phyloP scores from a whole-genome alignment of 2,113 vertebrate genomes.

The Narcine bancroftii region DNA sequence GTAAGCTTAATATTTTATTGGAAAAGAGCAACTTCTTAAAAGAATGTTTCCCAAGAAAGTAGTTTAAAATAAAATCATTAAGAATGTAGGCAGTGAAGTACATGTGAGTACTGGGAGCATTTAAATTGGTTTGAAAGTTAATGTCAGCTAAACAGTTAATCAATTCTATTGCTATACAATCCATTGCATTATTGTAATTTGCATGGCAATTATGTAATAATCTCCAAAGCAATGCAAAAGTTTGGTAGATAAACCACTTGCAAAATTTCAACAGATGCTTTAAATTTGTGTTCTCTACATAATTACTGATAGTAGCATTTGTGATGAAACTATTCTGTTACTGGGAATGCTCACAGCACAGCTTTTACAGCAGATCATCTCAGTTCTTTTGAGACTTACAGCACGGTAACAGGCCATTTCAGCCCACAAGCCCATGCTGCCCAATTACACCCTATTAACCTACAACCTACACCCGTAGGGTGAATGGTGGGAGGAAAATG shows the following conservation, averaged over 20 bases:
- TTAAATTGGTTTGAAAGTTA: not conserved
- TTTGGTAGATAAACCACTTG: not conserved
- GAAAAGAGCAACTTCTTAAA: not conserved
- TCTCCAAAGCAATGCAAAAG: not conserved
- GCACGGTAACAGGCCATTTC: too few species aligned
- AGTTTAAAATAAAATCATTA: not conserved
- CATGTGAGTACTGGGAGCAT: not conserved
- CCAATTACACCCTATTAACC: too few species aligned
- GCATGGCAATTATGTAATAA: not conserved
- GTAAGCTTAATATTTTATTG: not conserved
- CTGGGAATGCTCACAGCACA: not conserved
- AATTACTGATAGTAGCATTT: not conserved
- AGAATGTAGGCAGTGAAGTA: slow-evolving; percentile 11
- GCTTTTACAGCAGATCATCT: not conserved
- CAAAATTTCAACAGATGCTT: not conserved
- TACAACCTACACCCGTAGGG: too few species aligned
- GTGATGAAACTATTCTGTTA: not conserved
- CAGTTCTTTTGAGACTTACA: not conserved
- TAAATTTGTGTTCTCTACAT: not conserved
- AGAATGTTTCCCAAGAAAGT: not conserved
- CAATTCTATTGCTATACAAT: not conserved
- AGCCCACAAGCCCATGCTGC: too few species aligned
- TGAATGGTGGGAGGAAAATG: too few species aligned
- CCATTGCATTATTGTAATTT: not conserved
- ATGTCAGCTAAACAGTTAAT: slow-evolving; percentile 8